A percentile compares a stretch with the other conserved stretches of the same genome.
Evolutionary conservation across 2,113 vertebrate species (phyloP).

Genomic region (Callocephalon fimbriatum): DNA sequence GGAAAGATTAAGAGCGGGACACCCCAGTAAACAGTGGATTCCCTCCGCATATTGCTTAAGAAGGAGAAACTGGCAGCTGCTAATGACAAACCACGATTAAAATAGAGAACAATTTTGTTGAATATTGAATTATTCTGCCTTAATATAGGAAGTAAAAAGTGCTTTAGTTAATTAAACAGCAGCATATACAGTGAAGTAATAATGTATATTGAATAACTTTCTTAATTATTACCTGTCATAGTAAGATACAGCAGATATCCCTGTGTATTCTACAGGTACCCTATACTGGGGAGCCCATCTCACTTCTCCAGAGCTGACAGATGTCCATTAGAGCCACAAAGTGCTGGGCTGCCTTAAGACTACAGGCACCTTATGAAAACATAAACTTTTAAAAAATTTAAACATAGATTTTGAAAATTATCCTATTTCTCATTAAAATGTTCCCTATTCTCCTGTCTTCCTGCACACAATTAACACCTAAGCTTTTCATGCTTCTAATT

Average conservation of each 20-base stretch:
- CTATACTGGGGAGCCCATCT: background rate
- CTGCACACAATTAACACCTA: conserved; percentile 45
- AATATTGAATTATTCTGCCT: background rate
- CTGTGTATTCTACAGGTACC: background rate
- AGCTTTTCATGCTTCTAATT: conserved; percentile 7
- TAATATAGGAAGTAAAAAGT: background rate
- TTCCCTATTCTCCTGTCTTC: background rate
- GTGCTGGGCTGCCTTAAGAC: background rate
- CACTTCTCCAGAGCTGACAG: background rate
- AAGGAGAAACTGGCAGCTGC: background rate
- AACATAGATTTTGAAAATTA: background rate
- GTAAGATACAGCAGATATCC: background rate
- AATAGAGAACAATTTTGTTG: background rate
- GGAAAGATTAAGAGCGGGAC: too few relatives aligned
- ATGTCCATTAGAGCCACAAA: background rate
- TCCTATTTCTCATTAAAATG: background rate
- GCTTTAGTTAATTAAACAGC: background rate
- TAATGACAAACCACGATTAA: background rate
- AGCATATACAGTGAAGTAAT: background rate
- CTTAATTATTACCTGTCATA: background rate
- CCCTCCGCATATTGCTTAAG: background rate
- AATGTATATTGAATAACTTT: background rate
- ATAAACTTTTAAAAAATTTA: background rate
- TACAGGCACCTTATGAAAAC: background rate
- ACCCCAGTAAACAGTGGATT: background rate